Base-by-base conservation (phyloP, 2,888 invertebrate genomes). In the Dysmachus trigonus region DNA sequence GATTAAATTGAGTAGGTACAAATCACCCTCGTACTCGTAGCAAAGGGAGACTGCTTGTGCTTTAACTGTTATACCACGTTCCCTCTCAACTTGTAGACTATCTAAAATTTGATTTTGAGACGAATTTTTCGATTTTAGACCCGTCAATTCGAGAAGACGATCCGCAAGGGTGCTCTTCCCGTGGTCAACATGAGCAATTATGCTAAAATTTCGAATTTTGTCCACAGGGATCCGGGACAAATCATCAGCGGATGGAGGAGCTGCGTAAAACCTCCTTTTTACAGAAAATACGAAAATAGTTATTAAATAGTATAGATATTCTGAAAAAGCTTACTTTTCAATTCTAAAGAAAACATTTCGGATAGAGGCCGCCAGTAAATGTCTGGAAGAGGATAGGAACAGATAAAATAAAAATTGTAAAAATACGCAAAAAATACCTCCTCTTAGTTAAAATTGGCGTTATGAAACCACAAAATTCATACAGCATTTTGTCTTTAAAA, bases 171-270 rank as follows among this genome's bases (percentile, higher is more conserved):
- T 99, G 91, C 98, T 98, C 93, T 99, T 99, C 0, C 99, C 99
- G 93, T 99, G 99, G 92, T 99, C 99, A 1, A 99, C 97, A 92
- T 99, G 99, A n/a, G 99, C 99, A 88, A 99, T 98, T 89, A 99
- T 99, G 92, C 98, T 97, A 90, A 99, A 98, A 91, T 99, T 99
- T 86, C 98, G 93, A 72, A 98, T 97, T 15, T 90, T 90, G 7
- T 91, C 89, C 33, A 90, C 89, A 0, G 92, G 91, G 13, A 85
- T 85, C n/a, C 15, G 5, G 1, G 35, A 15, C 2, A 83, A 27
- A 83, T 72, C 72, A 30, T 51, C 51, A 7, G 47, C 2, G 1
- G 22, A 2, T 15, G 53, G 2, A n/a, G 31, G 8, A 5, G n/a
- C 13, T n/a, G n/a, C 3, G 6, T 51, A 51, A 53, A 10, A 18